Evolutionary conservation across 2,888 invertebrate species (phyloP).

Genomic region (Drosophila helvetica): DNA sequence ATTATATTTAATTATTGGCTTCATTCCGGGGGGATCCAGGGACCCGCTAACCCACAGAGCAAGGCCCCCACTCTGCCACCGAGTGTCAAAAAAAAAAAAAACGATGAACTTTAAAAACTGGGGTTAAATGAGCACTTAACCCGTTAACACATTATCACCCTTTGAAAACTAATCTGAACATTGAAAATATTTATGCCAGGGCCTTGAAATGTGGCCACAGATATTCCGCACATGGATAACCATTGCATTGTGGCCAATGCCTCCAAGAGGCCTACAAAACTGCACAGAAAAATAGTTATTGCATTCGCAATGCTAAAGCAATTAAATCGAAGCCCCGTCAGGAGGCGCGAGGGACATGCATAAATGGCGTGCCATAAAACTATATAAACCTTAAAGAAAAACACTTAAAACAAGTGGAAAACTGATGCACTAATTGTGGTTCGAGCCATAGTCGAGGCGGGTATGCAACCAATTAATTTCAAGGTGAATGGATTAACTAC

Average conservation of each 20-base stretch:
- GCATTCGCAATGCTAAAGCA: conserved; percentile 58
- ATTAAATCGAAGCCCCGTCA: conserved; percentile 57
- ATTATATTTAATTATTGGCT: conserved; percentile 3
- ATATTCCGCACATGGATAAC: conserved; percentile 6
- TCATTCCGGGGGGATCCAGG: conserved; percentile 8
- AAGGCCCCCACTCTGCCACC: conserved; percentile 24
- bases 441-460: conserved; percentile 46
- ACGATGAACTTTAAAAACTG: conserved; percentile 46
- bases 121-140: conserved; percentile 51
- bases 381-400: conserved; percentile 50
- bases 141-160: conserved; percentile 33
- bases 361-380: conserved; percentile 63
- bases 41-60: not conserved
- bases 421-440: conserved; percentile 55
- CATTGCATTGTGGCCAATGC: conserved; percentile 32
- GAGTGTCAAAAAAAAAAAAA: conserved; percentile 61
- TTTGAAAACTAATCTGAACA: conserved; percentile 29
- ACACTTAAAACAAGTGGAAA: conserved; percentile 35
- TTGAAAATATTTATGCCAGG: conserved; percentile 37
- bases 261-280: conserved; percentile 6
- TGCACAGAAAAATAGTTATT: conserved; percentile 31
- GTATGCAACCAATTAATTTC: conserved; percentile 31
- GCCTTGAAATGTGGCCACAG: conserved; percentile 41
- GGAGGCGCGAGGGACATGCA: conserved; percentile 17
- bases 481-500: conserved; percentile 14